Percentiles rank a stretch among this genome's conserved stretches.
phyloP scores from a whole-genome alignment of 1,140 invertebrate species.

The Zaprionus taronus region DNA sequence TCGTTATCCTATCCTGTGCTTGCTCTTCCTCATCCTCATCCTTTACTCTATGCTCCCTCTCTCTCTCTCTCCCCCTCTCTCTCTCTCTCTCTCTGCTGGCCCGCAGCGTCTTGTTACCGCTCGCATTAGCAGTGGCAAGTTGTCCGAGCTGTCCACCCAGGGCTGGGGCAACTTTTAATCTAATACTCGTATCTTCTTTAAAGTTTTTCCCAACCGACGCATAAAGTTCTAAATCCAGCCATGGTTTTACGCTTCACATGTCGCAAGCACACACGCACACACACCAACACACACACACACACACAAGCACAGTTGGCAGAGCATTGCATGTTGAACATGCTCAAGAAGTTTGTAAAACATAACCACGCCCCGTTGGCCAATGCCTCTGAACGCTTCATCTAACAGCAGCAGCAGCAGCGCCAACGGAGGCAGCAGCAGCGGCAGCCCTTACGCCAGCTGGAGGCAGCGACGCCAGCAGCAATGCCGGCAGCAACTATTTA shows the following conservation, averaged over 20 bases:
- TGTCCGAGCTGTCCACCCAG: slow-evolving; percentile 76
- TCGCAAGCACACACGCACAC: slow-evolving; percentile 63
- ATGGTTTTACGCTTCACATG: slow-evolving; percentile 82
- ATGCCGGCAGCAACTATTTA: slow-evolving; percentile 67
- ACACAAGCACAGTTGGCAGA: slow-evolving; percentile 37
- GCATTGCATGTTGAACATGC: slow-evolving; percentile 74
- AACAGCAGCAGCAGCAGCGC: slow-evolving; percentile 28
- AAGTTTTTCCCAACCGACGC: slow-evolving; percentile 57
- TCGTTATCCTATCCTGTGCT: slow-evolving; percentile 7
- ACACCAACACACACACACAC: slow-evolving; percentile 35
- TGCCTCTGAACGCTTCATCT: slow-evolving; percentile 65
- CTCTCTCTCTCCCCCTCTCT: background rate
- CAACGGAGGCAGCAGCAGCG: slow-evolving; percentile 26
- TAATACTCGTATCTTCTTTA: slow-evolving; percentile 64
- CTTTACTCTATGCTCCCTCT: background rate
- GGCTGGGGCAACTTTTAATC: slow-evolving; percentile 75
- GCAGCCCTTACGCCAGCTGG: slow-evolving; percentile 1
- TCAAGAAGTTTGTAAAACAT: slow-evolving; percentile 81
- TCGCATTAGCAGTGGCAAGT: slow-evolving; percentile 64
- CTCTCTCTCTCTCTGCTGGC: slow-evolving; percentile 6
- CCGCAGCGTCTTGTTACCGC: slow-evolving; percentile 48
- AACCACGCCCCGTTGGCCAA: slow-evolving; percentile 67
- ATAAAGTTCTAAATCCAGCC: slow-evolving; percentile 82
- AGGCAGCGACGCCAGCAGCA: slow-evolving; percentile 20
- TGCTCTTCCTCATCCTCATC: background rate